Evolutionary conservation across 2,888 invertebrate genomes (phyloP).

Genomic region (Aphidoletes aphidimyza): DNA sequence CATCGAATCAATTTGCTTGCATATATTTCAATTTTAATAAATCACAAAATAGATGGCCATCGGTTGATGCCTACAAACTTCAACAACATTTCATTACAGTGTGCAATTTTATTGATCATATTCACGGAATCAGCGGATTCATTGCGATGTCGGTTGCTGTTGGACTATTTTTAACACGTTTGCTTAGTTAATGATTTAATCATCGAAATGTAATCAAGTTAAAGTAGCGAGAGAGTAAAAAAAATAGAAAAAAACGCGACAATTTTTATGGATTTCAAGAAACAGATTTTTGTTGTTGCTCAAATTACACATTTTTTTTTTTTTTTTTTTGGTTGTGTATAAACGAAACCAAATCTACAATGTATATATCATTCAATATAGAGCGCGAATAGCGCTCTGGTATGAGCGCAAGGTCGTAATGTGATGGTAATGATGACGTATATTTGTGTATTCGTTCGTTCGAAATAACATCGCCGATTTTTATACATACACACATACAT

Average conservation of each 20-base stretch:
- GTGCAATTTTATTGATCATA: neutral
- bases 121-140: no score
- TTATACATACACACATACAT: no score
- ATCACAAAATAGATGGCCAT: neutral
- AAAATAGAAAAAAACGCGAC: no score
- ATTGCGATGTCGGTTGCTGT: no score
- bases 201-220: no score
- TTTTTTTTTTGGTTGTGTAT: no score
- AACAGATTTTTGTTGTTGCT: no score
- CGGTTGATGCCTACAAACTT: neutral
- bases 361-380: neutral
- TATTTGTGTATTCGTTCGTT: neutral
- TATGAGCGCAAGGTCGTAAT: slow-evolving; percentile 26
- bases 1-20: neutral
- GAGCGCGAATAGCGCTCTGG: neutral
- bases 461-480: neutral
- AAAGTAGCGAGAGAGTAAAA: no score
- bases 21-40: neutral
- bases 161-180: no score
- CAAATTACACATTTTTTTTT: neutral
- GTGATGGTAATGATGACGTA: slow-evolving; percentile 7
- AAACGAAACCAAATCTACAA: no score
- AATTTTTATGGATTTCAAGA: neutral
- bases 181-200: no score
- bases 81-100: neutral